A percentile compares a stretch with the other conserved stretches of the same genome.
Evolutionary conservation across 2,888 invertebrate species (phyloP).

Genomic region (Anodontia alba): DNA sequence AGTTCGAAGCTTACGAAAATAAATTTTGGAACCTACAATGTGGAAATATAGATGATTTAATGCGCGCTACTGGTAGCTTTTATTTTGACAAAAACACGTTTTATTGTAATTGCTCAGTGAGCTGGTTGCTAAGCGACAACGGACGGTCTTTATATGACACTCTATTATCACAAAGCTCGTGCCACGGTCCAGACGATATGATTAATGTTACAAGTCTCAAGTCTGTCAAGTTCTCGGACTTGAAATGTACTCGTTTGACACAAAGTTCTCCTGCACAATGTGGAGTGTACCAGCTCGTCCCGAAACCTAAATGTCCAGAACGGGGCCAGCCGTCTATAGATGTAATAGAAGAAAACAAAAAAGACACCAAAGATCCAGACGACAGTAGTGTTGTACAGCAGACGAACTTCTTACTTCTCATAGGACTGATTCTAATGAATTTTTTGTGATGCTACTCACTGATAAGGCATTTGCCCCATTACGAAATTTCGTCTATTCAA

Average conservation of each 20-base stretch:
- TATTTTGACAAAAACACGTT: conserved; percentile 38
- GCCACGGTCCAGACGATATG: conserved; percentile 44
- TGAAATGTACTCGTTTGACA: background rate
- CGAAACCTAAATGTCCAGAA: background rate
- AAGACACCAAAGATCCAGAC: background rate
- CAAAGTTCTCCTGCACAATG: background rate
- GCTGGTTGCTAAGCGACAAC: conserved; percentile 28
- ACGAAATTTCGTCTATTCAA: too few species aligned
- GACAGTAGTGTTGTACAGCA: background rate
- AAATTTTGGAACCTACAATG: conserved; percentile 54
- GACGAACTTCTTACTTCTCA: background rate
- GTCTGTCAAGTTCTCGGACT: background rate
- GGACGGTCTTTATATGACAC: conserved; percentile 17
- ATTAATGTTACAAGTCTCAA: background rate
- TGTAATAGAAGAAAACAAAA: background rate
- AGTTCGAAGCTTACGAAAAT: conserved; percentile 27
- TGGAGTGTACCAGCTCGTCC: background rate
- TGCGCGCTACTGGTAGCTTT: background rate
- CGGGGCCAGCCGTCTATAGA: background rate
- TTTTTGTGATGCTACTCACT: background rate
- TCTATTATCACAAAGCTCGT: conserved; percentile 18
- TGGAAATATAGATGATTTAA: conserved; percentile 32
- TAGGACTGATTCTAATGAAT: background rate
- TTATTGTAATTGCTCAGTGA: conserved; percentile 54
- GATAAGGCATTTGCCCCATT: too few species aligned